Conservation (phyloP, 1,140 invertebrate genomes). For the Harlomillsia oculata region DNA sequence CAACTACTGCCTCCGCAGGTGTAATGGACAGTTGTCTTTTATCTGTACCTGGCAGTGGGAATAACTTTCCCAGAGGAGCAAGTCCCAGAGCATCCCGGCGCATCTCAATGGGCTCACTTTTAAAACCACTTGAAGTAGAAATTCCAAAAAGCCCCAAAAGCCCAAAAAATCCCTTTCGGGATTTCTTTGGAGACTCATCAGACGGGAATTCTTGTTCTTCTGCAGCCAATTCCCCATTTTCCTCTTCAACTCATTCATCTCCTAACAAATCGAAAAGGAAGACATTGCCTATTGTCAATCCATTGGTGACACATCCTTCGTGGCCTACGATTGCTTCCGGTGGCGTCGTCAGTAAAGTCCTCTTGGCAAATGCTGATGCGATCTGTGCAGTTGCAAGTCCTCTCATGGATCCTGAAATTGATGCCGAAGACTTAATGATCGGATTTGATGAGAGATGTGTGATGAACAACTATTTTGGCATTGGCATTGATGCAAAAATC, state of each 20-base stretch:
- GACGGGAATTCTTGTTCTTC: conserved; percentile 32
- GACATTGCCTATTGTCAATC: conserved; percentile 81
- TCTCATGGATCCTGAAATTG: conserved; percentile 30
- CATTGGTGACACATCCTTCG: conserved; percentile 67
- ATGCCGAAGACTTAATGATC: conserved; percentile 45
- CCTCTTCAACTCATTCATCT: conserved; percentile 35
- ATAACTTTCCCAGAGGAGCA: conserved; percentile 25
- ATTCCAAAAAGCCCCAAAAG: conserved; percentile 37
- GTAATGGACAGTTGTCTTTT: not conserved
- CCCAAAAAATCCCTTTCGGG: conserved; percentile 17
- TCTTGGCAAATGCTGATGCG: conserved; percentile 91
- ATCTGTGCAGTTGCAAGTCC: conserved; percentile 64
- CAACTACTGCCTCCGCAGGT: not conserved
- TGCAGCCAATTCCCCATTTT: conserved; percentile 38
- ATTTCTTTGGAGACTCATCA: conserved; percentile 25
- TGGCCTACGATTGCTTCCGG: conserved; percentile 57
- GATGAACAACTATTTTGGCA: conserved; percentile 99
- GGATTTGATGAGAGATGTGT: conserved; percentile 89
- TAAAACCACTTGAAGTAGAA: conserved; percentile 36
- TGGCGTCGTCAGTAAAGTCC: conserved; percentile 77
- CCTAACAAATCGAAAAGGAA: conserved; percentile 41
- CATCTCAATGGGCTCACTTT: conserved; percentile 37
- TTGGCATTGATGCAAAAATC: conserved; percentile 97
- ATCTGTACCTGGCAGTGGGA: conserved; percentile 9
- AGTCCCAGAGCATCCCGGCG: conserved; percentile 36